Base-by-base conservation (phyloP, 2,888 invertebrate genomes). In the Drosophila lacicola region DNA sequence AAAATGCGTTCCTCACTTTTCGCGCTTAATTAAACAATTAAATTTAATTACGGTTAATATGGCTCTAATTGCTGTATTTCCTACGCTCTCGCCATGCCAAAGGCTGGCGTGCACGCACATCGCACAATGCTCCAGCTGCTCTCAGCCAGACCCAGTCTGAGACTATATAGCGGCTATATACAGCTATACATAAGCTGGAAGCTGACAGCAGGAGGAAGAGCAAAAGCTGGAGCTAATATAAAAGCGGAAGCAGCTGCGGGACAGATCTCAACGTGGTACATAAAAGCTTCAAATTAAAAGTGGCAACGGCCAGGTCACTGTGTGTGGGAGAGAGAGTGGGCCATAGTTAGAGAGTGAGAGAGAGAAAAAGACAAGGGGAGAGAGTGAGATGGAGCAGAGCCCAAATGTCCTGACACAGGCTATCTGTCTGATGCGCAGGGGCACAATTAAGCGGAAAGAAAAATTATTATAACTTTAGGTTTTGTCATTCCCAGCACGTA, bases 21-120 rank as follows among this genome's bases (percentile, higher is more conserved):
- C 82, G 84, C 90, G 91, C 90, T 92, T 92, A 92, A 92, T 92
- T 91, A 92, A 92, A 91, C 91, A 92, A 92, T 92, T 91, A 90
- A 90, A 90, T 92, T 92, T 92, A 92, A 92, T 92, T 91, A 92
- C 91, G 89, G 92, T 92, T 92, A 92, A 92, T 92, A 92, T 91
- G 91, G 90, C 90, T 91, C 92, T 92, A 92, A 92, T 92, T 92
- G 91, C 89, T 89, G 86, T 86, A 89, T 90, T 91, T 91, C 90
- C 90, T 90, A 83, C 85, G 82, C 78, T 74, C 66, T 61, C 68
- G 58, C 76, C 67, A 57, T 68, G 79, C 70, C 78, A 70, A 65
- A 66, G 60, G 51, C 61, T 56, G 33, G 17, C 51, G 53, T 65
- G 70, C 86, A 86, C 84, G 85, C 85, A 87, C 82, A 85, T 70